Evolutionary conservation across 2,113 vertebrate species (phyloP).

Genomic region (Ginglymostoma cirratum): DNA sequence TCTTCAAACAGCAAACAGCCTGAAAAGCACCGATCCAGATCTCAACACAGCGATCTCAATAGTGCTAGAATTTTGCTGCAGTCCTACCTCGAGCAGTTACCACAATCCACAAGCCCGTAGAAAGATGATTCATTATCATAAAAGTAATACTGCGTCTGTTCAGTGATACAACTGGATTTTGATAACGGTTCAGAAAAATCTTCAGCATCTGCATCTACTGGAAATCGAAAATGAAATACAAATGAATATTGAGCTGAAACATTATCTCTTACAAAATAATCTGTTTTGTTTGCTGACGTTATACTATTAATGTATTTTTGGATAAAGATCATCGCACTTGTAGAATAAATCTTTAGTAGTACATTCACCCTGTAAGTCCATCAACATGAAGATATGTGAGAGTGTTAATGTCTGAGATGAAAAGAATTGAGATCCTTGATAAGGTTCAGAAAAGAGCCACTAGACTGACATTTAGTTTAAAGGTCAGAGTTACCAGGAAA

Average conservation of each 20-base stretch:
- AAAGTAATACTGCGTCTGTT: conserved; percentile 98
- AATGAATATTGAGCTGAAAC: background rate
- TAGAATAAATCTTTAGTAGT: background rate
- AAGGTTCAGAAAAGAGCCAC: background rate
- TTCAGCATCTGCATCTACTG: conserved; percentile 74
- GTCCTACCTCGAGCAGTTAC: conserved; percentile 89
- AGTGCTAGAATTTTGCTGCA: background rate
- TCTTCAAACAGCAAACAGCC: background rate
- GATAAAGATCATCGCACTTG: background rate
- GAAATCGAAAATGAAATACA: conserved; percentile 40
- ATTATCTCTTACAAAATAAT: background rate
- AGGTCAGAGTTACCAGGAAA: background rate
- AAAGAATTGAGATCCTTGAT: background rate
- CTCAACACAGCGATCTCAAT: background rate
- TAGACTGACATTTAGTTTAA: background rate
- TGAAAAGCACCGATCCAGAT: background rate
- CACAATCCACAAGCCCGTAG: conserved; percentile 81
- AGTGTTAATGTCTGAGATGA: background rate
- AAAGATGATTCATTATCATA: conserved; percentile 84
- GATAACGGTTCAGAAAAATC: conserved; percentile 75
- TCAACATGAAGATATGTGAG: background rate
- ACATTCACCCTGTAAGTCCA: background rate
- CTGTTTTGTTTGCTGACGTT: background rate
- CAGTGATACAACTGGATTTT: conserved; percentile 95
- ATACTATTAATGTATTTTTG: background rate